phyloP scores from a whole-genome alignment of 1,140 invertebrate genomes.

The Lucilia cuprina region DNA sequence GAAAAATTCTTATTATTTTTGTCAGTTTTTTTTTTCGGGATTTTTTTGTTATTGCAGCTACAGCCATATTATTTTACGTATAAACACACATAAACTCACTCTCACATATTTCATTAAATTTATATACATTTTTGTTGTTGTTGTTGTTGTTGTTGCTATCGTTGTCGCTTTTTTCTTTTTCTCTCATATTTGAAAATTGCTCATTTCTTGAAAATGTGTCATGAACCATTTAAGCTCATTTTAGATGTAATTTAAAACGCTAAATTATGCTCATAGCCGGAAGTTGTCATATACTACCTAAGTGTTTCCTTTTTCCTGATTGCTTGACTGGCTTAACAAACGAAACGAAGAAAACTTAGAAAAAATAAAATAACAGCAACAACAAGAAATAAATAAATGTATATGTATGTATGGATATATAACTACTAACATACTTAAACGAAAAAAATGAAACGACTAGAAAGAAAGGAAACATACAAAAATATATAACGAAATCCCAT shows the following conservation, averaged over 20 bases:
- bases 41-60: background rate
- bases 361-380: background rate
- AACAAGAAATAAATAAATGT: background rate
- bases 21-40: background rate
- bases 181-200: constrained; percentile 17
- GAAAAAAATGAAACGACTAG: background rate
- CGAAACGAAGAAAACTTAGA: background rate
- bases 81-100: background rate
- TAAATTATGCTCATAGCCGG: constrained; percentile 49
- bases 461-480: background rate
- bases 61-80: background rate
- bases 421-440: background rate
- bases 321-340: constrained; percentile 33
- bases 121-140: background rate
- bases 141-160: background rate
- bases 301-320: constrained; percentile 44
- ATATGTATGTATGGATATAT: too few relatives aligned
- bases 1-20: background rate
- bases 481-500: constrained; percentile 19
- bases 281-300: constrained; percentile 38
- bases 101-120: background rate
- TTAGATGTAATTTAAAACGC: constrained; percentile 58
- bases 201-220: constrained; percentile 51
- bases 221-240: constrained; percentile 62
- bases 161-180: background rate